Evolutionary conservation across 2,113 vertebrate species (phyloP), one percentile per base, ranked within the genome.

Genomic region (Istiophorus platypterus): DNA sequence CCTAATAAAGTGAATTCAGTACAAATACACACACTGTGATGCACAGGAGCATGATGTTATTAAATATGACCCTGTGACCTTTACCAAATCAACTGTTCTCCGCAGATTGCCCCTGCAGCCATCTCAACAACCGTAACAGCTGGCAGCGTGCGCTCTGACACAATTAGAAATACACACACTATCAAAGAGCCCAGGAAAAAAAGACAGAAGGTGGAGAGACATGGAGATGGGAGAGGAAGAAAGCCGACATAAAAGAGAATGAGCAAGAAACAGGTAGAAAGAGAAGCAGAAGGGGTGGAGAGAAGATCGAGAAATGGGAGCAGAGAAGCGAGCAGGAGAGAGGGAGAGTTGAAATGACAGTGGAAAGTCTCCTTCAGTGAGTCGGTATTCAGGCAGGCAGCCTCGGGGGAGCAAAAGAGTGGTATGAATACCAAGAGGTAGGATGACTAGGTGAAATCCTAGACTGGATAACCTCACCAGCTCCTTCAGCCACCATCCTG

Each of bases 361-460:
- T 61, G 62, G 80, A 85, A 81, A 89, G 89, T 87, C 82, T 89
- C 84, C 80, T 79, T 89, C 75, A 70, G 77, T 81, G 66, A 85
- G 84, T 88, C 67, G 26, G 88, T 87, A 80, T 90, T 83, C 90
- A 84, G 68, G 75, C 83, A 89, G 82, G 82, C 73, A 62, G 78
- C 82, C 85, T 86, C 72, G 17, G 77, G 82, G 81, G 90, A n/a
- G 58, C 52, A 81, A 78, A 39, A 39, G 51, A 42, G 87, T 91
- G 89, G 71, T 80, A 52, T 92, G 91, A 92, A 92, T 93, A 91
- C 87, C 78, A 89, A 93, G 70, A 80, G 65, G 64, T 62, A 54
- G 64, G 76, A 89, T 90, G 91, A 92, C 87, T 87, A 72, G 84
- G 86, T 93, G 84, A 72, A 91, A 92, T 89, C 80, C 87, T 90